Evolutionary conservation across 2,797 vertebrate genomes (phyloP).

Genomic region (Cossypha niveicapilla): DNA sequence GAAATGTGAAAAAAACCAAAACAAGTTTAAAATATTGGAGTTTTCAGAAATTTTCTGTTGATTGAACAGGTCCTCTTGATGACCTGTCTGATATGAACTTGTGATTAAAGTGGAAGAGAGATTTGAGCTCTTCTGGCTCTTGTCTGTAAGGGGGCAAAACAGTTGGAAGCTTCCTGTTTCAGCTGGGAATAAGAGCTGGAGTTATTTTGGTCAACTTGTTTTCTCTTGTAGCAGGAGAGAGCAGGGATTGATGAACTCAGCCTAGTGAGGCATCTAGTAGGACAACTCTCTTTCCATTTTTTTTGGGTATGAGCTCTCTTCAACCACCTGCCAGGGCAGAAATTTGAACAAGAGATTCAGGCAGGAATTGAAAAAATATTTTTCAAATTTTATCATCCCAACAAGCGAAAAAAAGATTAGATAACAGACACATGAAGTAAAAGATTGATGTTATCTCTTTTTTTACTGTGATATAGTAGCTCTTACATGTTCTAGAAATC

Average conservation of each 20-base stretch:
- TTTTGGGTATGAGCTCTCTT: background rate
- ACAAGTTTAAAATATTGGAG: background rate
- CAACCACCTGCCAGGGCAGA: background rate
- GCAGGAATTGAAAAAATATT: background rate
- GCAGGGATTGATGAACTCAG: background rate
- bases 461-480: background rate
- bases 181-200: background rate
- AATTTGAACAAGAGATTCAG: background rate
- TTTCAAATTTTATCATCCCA: background rate
- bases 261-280: rapidly evolving
- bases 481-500: background rate
- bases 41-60: background rate
- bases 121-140: background rate
- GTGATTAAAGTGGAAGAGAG: background rate
- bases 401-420: background rate
- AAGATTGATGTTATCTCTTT: background rate
- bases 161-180: background rate
- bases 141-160: background rate
- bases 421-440: rapidly evolving
- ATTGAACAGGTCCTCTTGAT: background rate
- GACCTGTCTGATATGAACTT: background rate
- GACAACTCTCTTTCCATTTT: background rate
- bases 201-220: background rate
- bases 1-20: background rate
- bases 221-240: background rate